phyloP scores from a whole-genome alignment of 2,888 invertebrate genomes.

The Napeogenes sylphis region DNA sequence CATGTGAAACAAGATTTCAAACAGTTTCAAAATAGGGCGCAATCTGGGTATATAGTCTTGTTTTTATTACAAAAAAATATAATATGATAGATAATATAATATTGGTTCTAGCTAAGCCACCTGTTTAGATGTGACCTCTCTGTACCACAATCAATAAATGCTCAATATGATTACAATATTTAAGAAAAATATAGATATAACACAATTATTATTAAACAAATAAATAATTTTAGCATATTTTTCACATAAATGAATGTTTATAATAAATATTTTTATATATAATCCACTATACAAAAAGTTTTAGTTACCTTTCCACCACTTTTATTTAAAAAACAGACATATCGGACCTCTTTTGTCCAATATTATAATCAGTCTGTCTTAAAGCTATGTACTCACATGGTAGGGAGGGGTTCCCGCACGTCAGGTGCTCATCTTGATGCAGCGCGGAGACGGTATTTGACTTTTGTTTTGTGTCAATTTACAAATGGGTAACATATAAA shows the following conservation, averaged over 20 bases:
- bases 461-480: conserved; percentile 78
- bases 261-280: conserved; percentile 2
- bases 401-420: conserved; percentile 43
- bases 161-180: no score
- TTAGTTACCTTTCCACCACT: conserved; percentile 2
- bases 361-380: conserved; percentile 35
- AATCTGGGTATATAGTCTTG: neutral
- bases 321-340: conserved; percentile 21
- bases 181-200: neutral
- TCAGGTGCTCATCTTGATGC: conserved; percentile 47
- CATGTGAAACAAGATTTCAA: conserved; percentile 26
- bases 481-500: conserved; percentile 78
- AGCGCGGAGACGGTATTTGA: conserved; percentile 68
- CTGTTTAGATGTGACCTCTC: neutral
- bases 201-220: no score
- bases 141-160: neutral
- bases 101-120: neutral
- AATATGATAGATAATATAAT: neutral
- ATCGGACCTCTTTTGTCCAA: conserved; percentile 13
- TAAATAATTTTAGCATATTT: no score
- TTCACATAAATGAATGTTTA: neutral
- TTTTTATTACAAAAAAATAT: neutral
- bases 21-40: neutral
- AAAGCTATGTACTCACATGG: conserved; percentile 69
- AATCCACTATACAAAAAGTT: neutral